Base-by-base conservation (phyloP, 2,888 invertebrate genomes). In the Lasius platythorax region DNA sequence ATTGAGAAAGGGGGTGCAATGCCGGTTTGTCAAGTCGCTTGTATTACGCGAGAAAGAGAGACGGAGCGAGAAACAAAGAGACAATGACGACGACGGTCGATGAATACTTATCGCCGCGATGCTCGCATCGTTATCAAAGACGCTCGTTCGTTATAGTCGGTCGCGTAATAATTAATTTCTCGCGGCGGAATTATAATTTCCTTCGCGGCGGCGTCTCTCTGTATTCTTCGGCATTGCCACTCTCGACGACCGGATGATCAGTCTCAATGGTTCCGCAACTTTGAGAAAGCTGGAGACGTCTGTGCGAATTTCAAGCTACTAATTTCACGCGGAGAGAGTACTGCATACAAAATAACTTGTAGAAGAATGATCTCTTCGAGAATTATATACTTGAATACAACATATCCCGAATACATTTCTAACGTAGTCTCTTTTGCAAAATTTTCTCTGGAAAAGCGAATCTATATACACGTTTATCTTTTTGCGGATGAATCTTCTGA, bases 141-240 rank as follows among this genome's bases (percentile, higher is more conserved):
- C 75, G 30, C 50, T 33, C 46, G 58, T 46, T 74, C 75, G 58
- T 46, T 81, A 74, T 46, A 81, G 79, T 81, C 79, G 75, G 79
- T 46, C 75, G 79, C 79, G 75, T 74, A 73, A 81, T 81, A 81
- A 81, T 81, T 81, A 81, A 81, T 81, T 81, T 81, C 79, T 81
- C 79, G 79, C 75, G 61, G 46, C 75, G 75, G 58, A 81, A 74
- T 81, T 81, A 82, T 82, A 81, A 74, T 78, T 82, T 82, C 64
- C 82, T 50, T 23, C 82, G 40, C 46, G 79, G 18, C 12, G 23
- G 12, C 33, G 15, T 61, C 46, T 66, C 50, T 78, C 83, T 70
- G 33, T 82, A 63, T 68, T 63, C 68, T 81, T 66, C 81, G 30
- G 58, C 79, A 33, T 82, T 82, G 63, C 74, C 58, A 33, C 23